A percentile compares a stretch with the other conserved stretches of the same genome.
These are phyloP conservation scores for Gonocerus acuteangulatus DNA, from an alignment of 2,888 invertebrate genomes.

Conservation along the genomic window DNA sequence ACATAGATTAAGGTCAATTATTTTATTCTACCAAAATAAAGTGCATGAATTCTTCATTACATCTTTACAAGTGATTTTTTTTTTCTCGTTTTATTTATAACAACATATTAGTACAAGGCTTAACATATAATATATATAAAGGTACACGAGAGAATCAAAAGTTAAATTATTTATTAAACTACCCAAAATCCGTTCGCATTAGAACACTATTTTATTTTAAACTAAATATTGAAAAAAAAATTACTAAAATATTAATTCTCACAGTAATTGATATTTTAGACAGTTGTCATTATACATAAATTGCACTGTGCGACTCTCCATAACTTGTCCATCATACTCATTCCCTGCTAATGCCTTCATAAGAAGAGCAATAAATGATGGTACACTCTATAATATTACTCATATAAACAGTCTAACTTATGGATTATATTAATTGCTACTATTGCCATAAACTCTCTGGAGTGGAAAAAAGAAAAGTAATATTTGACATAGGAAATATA, in stretches of 20 bases:
- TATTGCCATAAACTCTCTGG: not conserved
- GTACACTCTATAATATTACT: not conserved
- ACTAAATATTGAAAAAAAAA: slow-evolving; percentile 5
- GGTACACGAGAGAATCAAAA: slow-evolving; percentile 18
- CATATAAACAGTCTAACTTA: not conserved
- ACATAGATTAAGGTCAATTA: slow-evolving; percentile 16
- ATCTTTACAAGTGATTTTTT: slow-evolving; percentile 23
- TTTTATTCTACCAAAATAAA: slow-evolving; percentile 31
- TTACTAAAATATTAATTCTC: slow-evolving; percentile 6
- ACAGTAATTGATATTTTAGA: too few relatives aligned
- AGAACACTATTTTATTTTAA: slow-evolving; percentile 11
- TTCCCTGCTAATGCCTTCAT: slow-evolving; percentile 11
- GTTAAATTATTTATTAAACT: slow-evolving; percentile 16
- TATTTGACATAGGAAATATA: not conserved
- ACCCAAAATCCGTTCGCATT: slow-evolving; percentile 17
- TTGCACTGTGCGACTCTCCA: slow-evolving; percentile 17
- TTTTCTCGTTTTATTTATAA: slow-evolving; percentile 11
- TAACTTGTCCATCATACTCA: slow-evolving; percentile 14
- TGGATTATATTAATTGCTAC: not conserved
- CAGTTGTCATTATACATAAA: slow-evolving; percentile 18
- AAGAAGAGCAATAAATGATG: not conserved
- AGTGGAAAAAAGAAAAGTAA: not conserved
- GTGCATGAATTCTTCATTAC: slow-evolving; percentile 30
- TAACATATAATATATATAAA: slow-evolving; percentile 9
- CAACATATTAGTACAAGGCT: slow-evolving; percentile 19